phyloP scores from a whole-genome alignment of 2,113 vertebrate species.

The Microcebus griseorufus region DNA sequence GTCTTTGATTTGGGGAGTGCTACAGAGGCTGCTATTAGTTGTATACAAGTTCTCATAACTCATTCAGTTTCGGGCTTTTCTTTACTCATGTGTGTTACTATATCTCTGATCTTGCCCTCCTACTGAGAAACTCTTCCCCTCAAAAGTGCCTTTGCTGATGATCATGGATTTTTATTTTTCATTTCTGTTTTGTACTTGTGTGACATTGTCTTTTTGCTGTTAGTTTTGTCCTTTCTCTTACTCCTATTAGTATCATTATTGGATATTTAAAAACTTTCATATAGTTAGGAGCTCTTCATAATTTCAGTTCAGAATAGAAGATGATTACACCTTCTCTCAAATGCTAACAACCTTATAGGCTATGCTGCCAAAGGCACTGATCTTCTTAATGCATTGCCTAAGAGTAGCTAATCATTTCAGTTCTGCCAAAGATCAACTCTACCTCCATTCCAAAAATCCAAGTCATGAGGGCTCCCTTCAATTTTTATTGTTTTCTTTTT shows the following conservation, averaged over 20 bases:
- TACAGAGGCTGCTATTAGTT: neutral
- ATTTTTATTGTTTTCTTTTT: neutral
- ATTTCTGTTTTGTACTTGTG: neutral
- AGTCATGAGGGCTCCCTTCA: neutral
- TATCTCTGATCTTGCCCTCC: neutral
- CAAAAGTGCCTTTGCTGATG: neutral
- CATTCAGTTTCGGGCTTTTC: neutral
- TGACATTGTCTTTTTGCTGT: neutral
- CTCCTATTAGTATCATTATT: neutral
- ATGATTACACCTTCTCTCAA: neutral
- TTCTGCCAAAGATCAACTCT: neutral
- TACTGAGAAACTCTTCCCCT: neutral
- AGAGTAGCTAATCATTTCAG: neutral
- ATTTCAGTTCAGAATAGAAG: neutral
- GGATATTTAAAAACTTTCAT: neutral
- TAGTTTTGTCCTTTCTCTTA: neutral
- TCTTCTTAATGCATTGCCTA: neutral
- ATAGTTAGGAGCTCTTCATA: neutral
- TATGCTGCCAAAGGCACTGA: neutral
- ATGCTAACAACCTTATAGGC: neutral
- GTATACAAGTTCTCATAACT: neutral
- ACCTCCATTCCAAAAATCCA: neutral
- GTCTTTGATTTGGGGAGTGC: fast-evolving
- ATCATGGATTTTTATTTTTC: neutral
- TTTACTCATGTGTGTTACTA: neutral